These are phyloP conservation scores for Calephelis nemesis DNA, from an alignment of 1,140 invertebrate genomes.

Conservation along the genomic window DNA sequence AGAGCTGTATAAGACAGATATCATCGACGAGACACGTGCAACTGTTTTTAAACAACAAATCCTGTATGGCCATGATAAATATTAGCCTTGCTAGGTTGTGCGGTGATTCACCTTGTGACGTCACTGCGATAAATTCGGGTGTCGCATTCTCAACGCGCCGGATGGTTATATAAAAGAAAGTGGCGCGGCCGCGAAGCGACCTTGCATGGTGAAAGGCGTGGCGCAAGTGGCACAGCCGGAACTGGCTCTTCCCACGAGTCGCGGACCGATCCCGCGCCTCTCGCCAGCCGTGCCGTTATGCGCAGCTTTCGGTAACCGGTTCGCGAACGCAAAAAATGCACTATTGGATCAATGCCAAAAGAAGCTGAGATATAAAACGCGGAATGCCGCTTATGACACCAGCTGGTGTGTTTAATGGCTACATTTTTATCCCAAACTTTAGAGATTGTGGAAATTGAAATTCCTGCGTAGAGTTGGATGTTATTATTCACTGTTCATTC, in stretches of 20 bases:
- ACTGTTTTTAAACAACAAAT: slow-evolving; percentile 19
- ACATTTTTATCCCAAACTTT: slow-evolving; percentile 13
- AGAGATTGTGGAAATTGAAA: neutral
- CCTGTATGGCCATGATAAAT: slow-evolving; percentile 24
- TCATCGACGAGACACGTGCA: slow-evolving; percentile 21
- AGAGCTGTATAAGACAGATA: neutral
- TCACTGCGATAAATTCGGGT: slow-evolving; percentile 70
- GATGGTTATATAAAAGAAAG: slow-evolving; percentile 75
- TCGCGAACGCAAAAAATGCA: slow-evolving; percentile 61
- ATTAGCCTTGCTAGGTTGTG: slow-evolving; percentile 30
- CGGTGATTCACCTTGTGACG: slow-evolving; percentile 66
- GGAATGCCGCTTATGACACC: slow-evolving; percentile 12
- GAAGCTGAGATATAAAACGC: slow-evolving; percentile 17
- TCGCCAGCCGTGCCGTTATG: slow-evolving; percentile 58
- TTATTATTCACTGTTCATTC: no score
- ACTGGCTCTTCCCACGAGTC: slow-evolving; percentile 68
- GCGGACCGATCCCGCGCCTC: slow-evolving; percentile 50
- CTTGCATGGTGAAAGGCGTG: slow-evolving; percentile 76
- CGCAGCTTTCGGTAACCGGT: slow-evolving; percentile 70
- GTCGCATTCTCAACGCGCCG: slow-evolving; percentile 58
- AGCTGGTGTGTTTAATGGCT: slow-evolving; percentile 9
- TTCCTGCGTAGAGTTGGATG: no score
- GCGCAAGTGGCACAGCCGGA: slow-evolving; percentile 73
- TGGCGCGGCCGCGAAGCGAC: slow-evolving; percentile 71
- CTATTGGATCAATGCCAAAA: slow-evolving; percentile 47